These are phyloP conservation scores for Alsophila aescularia DNA, from an alignment of 2,888 invertebrate species.

Conservation along the genomic window DNA sequence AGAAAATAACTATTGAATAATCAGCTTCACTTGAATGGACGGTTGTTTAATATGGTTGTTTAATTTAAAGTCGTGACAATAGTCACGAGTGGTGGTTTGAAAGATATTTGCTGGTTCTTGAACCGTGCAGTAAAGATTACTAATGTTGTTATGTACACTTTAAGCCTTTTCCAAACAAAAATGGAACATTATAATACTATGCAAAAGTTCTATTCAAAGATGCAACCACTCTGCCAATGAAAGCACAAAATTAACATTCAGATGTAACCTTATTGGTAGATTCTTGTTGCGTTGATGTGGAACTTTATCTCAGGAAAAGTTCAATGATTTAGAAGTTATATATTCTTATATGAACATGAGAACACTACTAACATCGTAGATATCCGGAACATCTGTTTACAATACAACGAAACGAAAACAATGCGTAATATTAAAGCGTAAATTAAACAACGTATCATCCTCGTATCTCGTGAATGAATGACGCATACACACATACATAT, in stretches of 20 bases:
- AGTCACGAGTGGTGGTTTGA: slow-evolving; percentile 46
- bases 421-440: slow-evolving; percentile 35
- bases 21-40: slow-evolving; percentile 36
- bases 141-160: no score
- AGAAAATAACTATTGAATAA: slow-evolving; percentile 28
- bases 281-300: no score
- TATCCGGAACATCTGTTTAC: slow-evolving; percentile 28
- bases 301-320: not conserved
- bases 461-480: slow-evolving; percentile 41
- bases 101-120: slow-evolving; percentile 39
- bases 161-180: no score
- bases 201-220: no score
- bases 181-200: no score
- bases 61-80: slow-evolving; percentile 49
- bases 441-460: slow-evolving; percentile 28
- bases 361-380: slow-evolving; percentile 1
- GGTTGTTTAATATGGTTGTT: slow-evolving; percentile 44
- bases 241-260: no score
- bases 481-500: slow-evolving; percentile 37
- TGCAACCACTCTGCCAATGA: no score
- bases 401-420: slow-evolving; percentile 29
- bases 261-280: no score
- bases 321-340: not conserved
- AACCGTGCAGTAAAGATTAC: slow-evolving; percentile 7
- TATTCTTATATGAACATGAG: not conserved